These are phyloP conservation scores for Poicephalus gulielmi DNA, from an alignment of 2,113 vertebrate species.

Conservation along the genomic window DNA sequence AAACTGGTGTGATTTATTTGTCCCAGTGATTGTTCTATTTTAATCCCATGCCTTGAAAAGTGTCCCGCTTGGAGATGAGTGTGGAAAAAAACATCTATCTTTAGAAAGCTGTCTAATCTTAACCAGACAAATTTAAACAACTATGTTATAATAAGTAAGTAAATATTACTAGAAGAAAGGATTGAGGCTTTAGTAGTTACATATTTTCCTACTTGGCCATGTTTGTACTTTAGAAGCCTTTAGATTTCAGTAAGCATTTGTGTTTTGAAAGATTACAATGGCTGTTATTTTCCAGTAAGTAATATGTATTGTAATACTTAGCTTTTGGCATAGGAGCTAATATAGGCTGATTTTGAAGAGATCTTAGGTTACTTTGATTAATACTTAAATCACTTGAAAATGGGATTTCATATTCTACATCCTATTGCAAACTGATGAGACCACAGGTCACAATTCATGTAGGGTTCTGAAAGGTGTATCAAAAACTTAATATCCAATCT, in stretches of 20 bases:
- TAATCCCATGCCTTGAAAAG: slow-evolving; percentile 39
- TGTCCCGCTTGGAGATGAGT: slow-evolving; percentile 4
- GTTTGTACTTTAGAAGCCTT: neutral
- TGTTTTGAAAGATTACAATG: neutral
- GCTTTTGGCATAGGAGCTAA: neutral
- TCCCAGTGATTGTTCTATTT: slow-evolving; percentile 17
- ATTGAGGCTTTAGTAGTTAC: neutral
- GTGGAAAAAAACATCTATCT: slow-evolving; percentile 49
- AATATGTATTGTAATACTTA: neutral
- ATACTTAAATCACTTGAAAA: neutral
- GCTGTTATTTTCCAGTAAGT: neutral
- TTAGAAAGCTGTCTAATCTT: slow-evolving; percentile 45
- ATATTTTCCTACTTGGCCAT: neutral
- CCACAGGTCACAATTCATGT: neutral
- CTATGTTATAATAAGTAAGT: neutral
- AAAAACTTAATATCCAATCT: neutral
- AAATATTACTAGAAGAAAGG: neutral
- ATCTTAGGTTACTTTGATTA: neutral
- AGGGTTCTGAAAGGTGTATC: neutral
- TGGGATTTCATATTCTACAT: neutral
- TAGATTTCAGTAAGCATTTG: neutral
- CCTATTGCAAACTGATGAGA: neutral
- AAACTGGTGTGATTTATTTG: neutral
- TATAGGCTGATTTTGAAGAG: neutral
- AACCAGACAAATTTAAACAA: slow-evolving; percentile 5